Evolutionary conservation across 37 sponge, comb jelly and placozoan genomes (phyloP).

Genomic region (Halichondria panicea): DNA sequence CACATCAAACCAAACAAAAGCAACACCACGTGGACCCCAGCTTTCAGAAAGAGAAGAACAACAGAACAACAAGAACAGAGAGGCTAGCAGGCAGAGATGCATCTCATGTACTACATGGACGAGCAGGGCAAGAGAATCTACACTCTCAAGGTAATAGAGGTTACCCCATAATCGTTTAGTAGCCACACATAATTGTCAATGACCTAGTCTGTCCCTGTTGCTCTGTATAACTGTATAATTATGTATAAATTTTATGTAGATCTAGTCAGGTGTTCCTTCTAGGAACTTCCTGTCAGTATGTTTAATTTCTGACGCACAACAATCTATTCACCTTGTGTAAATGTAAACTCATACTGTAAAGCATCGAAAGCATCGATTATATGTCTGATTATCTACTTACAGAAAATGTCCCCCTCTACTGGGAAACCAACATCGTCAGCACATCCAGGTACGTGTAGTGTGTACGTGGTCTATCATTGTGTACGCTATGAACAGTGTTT

Average conservation of each 20-base stretch:
- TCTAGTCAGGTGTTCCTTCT: too few relatives aligned
- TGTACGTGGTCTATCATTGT: not conserved
- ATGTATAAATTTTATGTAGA: not conserved
- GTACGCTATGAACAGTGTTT: not conserved
- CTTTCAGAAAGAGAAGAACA: not conserved
- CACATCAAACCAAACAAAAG: too few relatives aligned
- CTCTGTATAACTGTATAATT: not conserved
- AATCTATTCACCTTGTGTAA: too few relatives aligned
- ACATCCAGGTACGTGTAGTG: slow-evolving; percentile 83
- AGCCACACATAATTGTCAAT: too few relatives aligned
- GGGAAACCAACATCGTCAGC: slow-evolving; percentile 95
- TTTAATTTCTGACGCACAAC: too few relatives aligned
- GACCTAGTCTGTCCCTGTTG: not conserved
- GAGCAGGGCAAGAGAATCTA: slow-evolving; percentile 88
- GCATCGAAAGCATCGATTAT: too few relatives aligned
- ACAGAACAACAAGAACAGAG: not conserved
- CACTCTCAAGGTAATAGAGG: slow-evolving; percentile 77
- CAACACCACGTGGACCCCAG: not conserved
- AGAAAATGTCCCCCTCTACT: slow-evolving; percentile 68
- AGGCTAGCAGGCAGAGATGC: slow-evolving; percentile 51
- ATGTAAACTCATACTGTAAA: too few relatives aligned
- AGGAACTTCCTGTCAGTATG: too few relatives aligned
- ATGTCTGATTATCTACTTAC: not conserved
- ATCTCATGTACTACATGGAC: slow-evolving; percentile 93
- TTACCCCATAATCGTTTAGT: too few relatives aligned